A percentile compares a stretch with the other conserved stretches of the same genome.
phyloP scores from a whole-genome alignment of 2,888 invertebrate species.

The Sialis lutaria region DNA sequence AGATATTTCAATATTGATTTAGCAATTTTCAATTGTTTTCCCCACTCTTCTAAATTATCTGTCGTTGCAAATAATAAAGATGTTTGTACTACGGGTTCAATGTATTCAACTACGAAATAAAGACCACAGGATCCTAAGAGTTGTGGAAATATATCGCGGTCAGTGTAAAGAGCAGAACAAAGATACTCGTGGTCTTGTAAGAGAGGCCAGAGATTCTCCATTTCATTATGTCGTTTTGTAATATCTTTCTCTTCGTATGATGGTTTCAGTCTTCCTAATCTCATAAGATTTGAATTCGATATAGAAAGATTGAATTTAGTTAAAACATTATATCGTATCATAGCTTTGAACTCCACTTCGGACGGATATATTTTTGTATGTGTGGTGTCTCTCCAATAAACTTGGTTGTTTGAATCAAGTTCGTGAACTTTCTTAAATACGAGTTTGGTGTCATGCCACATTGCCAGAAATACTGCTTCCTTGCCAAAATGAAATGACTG shows the following conservation, averaged over 20 bases:
- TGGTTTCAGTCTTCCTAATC: conserved; percentile 29
- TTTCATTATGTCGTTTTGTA: conserved; percentile 28
- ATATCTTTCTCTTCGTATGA: conserved; percentile 25
- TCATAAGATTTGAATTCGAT: conserved; percentile 27
- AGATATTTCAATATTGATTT: conserved; percentile 42
- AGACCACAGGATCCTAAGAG: conserved; percentile 45
- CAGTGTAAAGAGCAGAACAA: conserved; percentile 36
- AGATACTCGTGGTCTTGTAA: conserved; percentile 50
- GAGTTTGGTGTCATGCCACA: conserved; percentile 35
- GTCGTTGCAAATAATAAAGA: conserved; percentile 31
- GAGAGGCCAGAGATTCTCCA: conserved; percentile 43
- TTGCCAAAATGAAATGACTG: conserved; percentile 41
- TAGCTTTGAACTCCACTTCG: conserved; percentile 31
- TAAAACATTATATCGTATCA: conserved; percentile 31
- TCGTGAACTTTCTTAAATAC: conserved; percentile 37
- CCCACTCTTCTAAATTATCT: conserved; percentile 37
- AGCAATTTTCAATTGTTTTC: conserved; percentile 33
- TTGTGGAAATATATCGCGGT: conserved; percentile 43
- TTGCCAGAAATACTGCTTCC: conserved; percentile 39
- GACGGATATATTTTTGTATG: conserved; percentile 30
- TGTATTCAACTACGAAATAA: conserved; percentile 45
- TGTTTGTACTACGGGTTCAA: conserved; percentile 33
- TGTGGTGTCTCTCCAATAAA: conserved; percentile 25
- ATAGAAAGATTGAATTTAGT: conserved; percentile 35
- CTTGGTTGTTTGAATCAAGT: conserved; percentile 23